Conservation (phyloP, 2,797 vertebrate species). For the Rhodeus uyekii region DNA sequence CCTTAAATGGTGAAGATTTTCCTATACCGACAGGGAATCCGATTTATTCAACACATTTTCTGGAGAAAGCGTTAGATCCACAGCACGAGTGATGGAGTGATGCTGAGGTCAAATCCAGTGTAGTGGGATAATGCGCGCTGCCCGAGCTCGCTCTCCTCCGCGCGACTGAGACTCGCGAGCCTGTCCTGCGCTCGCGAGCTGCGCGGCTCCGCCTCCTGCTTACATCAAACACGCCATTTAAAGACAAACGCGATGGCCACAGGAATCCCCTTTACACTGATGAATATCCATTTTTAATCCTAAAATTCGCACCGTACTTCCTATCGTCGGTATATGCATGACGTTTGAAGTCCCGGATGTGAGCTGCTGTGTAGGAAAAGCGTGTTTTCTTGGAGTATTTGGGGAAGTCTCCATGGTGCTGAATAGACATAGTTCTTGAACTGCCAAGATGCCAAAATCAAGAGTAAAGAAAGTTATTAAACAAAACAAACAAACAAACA, state of each 20-base stretch:
- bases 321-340: not conserved
- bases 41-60: not conserved
- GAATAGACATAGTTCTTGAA: conserved; percentile 31
- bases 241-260: too few relatives aligned
- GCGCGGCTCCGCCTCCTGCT: conserved; percentile 82
- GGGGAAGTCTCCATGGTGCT: conserved; percentile 59
- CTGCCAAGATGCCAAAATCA: not conserved
- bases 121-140: conserved; percentile 65
- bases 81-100: conserved; percentile 44
- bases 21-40: not conserved
- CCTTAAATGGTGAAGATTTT: not conserved
- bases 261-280: not conserved
- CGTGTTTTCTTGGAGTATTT: not conserved
- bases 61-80: conserved; percentile 6
- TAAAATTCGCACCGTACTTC: not conserved
- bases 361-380: not conserved
- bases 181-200: conserved; percentile 80
- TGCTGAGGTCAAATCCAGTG: conserved; percentile 61
- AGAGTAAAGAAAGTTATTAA: too few relatives aligned
- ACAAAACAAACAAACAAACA: too few relatives aligned
- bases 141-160: conserved; percentile 79
- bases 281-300: not conserved
- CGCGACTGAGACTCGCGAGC: conserved; percentile 77
- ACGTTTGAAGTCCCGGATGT: not conserved
- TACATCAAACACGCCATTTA: conserved; percentile 76